phyloP scores from a whole-genome alignment of 2,888 invertebrate species.

The Hyalella azteca region DNA sequence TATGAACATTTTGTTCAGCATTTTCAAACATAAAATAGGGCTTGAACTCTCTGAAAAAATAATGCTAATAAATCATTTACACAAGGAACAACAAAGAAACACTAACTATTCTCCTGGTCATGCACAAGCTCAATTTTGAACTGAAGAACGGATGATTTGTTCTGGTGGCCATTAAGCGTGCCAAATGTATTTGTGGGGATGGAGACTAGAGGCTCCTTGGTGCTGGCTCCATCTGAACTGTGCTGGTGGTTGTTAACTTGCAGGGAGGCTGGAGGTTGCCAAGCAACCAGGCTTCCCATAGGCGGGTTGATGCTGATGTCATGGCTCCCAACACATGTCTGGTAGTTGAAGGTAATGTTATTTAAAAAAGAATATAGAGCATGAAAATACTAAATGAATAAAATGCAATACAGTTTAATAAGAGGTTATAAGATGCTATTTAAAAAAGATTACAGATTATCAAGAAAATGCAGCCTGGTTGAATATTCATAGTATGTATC shows the following conservation, averaged over 20 bases:
- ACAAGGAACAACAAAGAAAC: background rate
- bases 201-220: conserved; percentile 73
- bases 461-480: no score
- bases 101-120: conserved; percentile 59
- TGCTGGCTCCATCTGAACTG: conserved; percentile 33
- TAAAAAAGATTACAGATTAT: conserved; percentile 49
- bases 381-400: background rate
- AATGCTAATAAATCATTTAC: background rate
- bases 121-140: conserved; percentile 70
- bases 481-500: no score
- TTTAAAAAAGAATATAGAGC: no score
- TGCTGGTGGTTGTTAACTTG: conserved; percentile 26
- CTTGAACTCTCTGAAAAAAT: no score
- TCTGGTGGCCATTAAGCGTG: conserved; percentile 77
- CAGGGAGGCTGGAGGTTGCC: background rate
- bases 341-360: no score
- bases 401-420: conserved; percentile 63
- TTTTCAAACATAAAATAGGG: no score
- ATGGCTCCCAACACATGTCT: conserved; percentile 54
- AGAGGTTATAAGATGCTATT: conserved; percentile 71
- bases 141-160: conserved; percentile 81
- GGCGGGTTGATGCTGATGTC: conserved; percentile 53
- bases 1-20: no score
- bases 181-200: conserved; percentile 85
- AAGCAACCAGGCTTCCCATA: background rate